phyloP scores from a whole-genome alignment of 2,888 invertebrate genomes.

The Platycheirus rosarum region DNA sequence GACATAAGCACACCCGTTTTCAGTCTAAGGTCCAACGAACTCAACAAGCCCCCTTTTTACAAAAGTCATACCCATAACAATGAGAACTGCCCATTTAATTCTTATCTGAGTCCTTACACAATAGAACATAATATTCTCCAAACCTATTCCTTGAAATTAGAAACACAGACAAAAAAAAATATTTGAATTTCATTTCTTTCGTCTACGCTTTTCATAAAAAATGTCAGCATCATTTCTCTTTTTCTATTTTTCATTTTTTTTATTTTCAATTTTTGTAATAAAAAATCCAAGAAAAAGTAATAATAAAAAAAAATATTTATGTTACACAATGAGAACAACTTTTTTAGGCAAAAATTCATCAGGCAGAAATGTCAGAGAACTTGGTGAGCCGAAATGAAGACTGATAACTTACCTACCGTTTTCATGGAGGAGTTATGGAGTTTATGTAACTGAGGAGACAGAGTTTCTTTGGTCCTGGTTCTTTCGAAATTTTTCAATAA shows the following conservation, averaged over 20 bases:
- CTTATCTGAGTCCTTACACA: neutral
- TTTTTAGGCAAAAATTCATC: slow-evolving; percentile 37
- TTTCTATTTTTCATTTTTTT: neutral
- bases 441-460: neutral
- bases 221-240: slow-evolving; percentile 33
- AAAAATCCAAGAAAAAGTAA: slow-evolving; percentile 3
- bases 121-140: slow-evolving; percentile 15
- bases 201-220: slow-evolving; percentile 36
- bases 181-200: slow-evolving; percentile 34
- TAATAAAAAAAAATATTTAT: slow-evolving; percentile 15
- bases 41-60: neutral
- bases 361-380: slow-evolving; percentile 53
- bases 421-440: slow-evolving; percentile 5
- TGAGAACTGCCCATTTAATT: slow-evolving; percentile 5
- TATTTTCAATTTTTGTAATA: neutral
- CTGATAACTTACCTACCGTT: slow-evolving; percentile 55
- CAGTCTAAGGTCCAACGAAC: neutral
- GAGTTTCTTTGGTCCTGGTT: neutral
- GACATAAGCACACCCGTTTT: neutral
- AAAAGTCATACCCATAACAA: slow-evolving; percentile 15
- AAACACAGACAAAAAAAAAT: slow-evolving; percentile 19
- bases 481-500: neutral
- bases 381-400: slow-evolving; percentile 52
- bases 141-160: slow-evolving; percentile 34
- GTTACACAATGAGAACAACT: neutral